Base-by-base conservation (phyloP, 2,797 vertebrate genomes). In the Fistularia tabacaria region DNA sequence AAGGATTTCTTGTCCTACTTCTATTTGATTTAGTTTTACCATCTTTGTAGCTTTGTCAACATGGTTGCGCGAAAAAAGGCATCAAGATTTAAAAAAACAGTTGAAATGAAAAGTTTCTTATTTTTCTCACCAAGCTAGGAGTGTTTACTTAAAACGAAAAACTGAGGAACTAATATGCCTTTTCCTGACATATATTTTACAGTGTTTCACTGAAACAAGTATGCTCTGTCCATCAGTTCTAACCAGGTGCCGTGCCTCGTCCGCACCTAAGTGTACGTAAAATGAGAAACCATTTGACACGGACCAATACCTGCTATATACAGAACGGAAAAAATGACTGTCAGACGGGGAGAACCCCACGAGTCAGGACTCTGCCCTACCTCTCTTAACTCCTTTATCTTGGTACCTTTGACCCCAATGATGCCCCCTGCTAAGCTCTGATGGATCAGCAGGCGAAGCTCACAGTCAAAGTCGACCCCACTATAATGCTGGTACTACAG, bases 301-400 rank as follows among this genome's bases (percentile, higher is more conserved):
- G 25, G 25, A 25, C 25, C 25, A 25, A 25, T 5, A 25, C 25
- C 2, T 25, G 25, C 25, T 5, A 25, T 25, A 5, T 25, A 5
- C 25, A 25, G 25, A 25, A 25, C 25, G 2, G 25, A 25, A 25
- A 25, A 25, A 25, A 25, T 25, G 25, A 25, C 2, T 3, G 46
- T 37, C 54, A 54, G 37, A 45, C 1, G 7, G 38, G n/a, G 0
- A 48, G 36, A 7, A 6, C 13, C 9, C 14, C 36, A 43, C 39
- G 44, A 40, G 59, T 54, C 44, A 60, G 49, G 38, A 39, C 46
- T 48, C 5, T 15, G 9, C 51, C 82, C 74, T 92, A 97, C 95
- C 93, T 98, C 96, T 92, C 96, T 84, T 44, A 99, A 93, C 85
- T 98, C 97, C 85, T 99, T 99, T 66, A 99, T 99, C 89, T 99